These are phyloP conservation scores for Halictus quadricinctus DNA, from an alignment of 2,888 invertebrate species.

Conservation along the genomic window DNA sequence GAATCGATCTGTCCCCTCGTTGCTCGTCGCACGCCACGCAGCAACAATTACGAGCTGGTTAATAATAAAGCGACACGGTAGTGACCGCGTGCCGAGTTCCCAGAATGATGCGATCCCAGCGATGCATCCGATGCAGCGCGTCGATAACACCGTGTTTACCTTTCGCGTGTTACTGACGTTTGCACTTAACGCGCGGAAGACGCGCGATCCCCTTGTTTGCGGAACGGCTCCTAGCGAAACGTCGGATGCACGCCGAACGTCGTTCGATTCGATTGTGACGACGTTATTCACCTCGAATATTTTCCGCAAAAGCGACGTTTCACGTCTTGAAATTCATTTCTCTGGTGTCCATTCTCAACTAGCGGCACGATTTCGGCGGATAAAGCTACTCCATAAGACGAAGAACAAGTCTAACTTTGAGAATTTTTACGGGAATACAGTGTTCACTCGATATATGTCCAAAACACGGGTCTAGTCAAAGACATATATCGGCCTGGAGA, in stretches of 20 bases:
- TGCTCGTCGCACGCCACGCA: constrained; percentile 24
- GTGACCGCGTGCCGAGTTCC: constrained; percentile 11
- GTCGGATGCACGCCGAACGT: not conserved
- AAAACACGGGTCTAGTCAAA: no score
- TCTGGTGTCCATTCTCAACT: not conserved
- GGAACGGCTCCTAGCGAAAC: not conserved
- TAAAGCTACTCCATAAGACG: not conserved
- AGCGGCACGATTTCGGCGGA: no score
- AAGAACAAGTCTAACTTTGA: not conserved
- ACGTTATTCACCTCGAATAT: not conserved
- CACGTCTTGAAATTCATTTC: not conserved
- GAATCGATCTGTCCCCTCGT: constrained; percentile 50
- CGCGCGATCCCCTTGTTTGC: not conserved
- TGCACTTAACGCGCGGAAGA: constrained; percentile 31
- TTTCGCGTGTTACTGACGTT: constrained; percentile 29
- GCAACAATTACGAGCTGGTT: constrained; percentile 44
- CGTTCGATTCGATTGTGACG: not conserved
- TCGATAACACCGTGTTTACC: constrained; percentile 27
- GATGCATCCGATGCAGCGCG: constrained; percentile 17
- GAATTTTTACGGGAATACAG: not conserved
- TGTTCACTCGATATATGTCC: no score
- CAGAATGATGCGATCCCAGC: constrained; percentile 38
- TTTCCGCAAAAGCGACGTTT: not conserved
- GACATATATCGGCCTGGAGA: no score
- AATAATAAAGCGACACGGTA: constrained; percentile 37